A percentile compares a stretch with the other conserved stretches of the same genome.
Evolutionary conservation across 1,140 invertebrate species (phyloP).

Genomic region (Plectrocnemia conspersa): DNA sequence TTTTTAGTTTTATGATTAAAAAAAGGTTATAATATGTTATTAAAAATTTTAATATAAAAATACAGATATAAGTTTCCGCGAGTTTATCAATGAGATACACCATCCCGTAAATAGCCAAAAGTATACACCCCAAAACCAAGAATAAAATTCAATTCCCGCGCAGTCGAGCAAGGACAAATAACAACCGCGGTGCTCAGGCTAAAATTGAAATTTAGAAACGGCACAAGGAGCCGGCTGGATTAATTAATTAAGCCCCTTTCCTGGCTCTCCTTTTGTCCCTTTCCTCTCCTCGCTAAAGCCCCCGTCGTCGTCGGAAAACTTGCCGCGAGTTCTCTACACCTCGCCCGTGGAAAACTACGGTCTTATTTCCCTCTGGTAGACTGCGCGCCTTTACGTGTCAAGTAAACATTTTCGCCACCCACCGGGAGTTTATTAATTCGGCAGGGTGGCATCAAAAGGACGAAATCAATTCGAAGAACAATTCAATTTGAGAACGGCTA

Average conservation of each 20-base stretch:
- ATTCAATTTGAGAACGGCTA: not conserved
- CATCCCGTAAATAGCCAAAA: too few relatives aligned
- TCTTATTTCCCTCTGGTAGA: constrained; percentile 14
- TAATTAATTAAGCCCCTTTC: constrained; percentile 29
- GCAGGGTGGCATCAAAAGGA: not conserved
- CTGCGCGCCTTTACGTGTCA: not conserved
- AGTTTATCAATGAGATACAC: too few relatives aligned
- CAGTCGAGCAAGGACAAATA: constrained; percentile 19
- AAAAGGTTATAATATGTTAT: too few relatives aligned
- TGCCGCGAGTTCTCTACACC: not conserved
- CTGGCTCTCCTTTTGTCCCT: constrained; percentile 4
- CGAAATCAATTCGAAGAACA: constrained; percentile 2
- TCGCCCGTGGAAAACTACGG: constrained; percentile 1
- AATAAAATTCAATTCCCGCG: constrained; percentile 15
- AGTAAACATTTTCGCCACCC: constrained; percentile 19
- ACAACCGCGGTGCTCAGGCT: constrained; percentile 17
- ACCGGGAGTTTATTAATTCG: constrained; percentile 9
- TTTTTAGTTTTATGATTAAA: too few relatives aligned
- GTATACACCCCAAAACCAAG: not conserved
- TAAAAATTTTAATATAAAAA: too few relatives aligned
- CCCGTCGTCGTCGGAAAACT: not conserved
- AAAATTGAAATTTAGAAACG: constrained; percentile 30
- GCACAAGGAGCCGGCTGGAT: constrained; percentile 17
- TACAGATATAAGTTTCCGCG: too few relatives aligned
- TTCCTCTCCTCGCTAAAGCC: not conserved